Base-by-base conservation (phyloP, 2,888 invertebrate species). In the Lacanobia oleracea region DNA sequence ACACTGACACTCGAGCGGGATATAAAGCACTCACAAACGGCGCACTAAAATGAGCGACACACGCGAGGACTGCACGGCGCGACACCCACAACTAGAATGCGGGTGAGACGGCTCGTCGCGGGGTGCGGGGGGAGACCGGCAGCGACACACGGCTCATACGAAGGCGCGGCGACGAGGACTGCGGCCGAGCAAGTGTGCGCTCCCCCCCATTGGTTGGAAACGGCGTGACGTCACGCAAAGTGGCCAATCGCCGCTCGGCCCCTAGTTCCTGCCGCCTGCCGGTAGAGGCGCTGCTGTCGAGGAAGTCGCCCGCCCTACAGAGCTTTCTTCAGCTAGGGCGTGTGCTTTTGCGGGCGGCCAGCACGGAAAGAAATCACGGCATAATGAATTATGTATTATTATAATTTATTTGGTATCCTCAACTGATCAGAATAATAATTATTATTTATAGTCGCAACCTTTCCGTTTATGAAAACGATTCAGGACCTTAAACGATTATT, bases 41-140 rank as follows among this genome's bases (percentile, higher is more conserved):
- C 95, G 95, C 95, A 96, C 96, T 94, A 85, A 94, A 93, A 93
- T 92, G 92, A 90, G 93, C 92, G 93, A 91, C 94, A 95, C 95
- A 94, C 96, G 94, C 96, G 96, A 94, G 91, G 94, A 94, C 95
- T 95, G 94, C 94, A 95, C 96, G 87, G 94, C 94, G 94, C 94
- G 94, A 95, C 94, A 95, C 94, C 94, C 95, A 95, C 95, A 92
- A 95, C 95, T 95, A 95, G 95, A 96, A 95, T 96, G 96, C 93
- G 94, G 94, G 93, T 92, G 93, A 94, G 92, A 92, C 89, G 89
- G 88, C 80, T 79, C 87, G 91, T 91, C 90, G 93, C 92, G 93
- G 94, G 94, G 94, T 87, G 92, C 91, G 94, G 92, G 93, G 92
- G 90, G 92, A 87, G 87, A 84, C 88, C 88, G 91, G 89, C 93